Evolutionary conservation across 2,113 vertebrate genomes (phyloP).

Genomic region (Rhipidura dahli): DNA sequence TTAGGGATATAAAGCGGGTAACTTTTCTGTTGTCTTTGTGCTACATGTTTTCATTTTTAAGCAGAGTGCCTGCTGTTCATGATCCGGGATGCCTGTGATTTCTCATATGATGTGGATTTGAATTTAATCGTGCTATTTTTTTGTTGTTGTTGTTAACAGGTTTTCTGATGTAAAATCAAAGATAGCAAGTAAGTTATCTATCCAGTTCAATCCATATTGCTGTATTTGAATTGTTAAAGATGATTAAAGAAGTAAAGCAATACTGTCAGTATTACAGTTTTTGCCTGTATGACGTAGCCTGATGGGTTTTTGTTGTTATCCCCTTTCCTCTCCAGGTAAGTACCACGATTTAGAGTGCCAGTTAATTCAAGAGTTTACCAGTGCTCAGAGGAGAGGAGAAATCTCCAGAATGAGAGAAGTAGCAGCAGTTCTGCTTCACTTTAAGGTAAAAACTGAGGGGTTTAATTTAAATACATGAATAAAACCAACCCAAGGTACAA

Average conservation of each 20-base stretch:
- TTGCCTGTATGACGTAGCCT: background rate
- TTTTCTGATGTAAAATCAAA: slow-evolving; percentile 99
- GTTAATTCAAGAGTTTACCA: slow-evolving; percentile 96
- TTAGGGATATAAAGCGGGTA: background rate
- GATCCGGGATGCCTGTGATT: background rate
- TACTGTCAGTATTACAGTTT: background rate
- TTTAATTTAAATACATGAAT: background rate
- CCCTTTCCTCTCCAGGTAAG: slow-evolving; percentile 82
- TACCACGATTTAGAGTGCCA: slow-evolving; percentile 99
- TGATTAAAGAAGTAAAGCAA: slow-evolving; percentile 2
- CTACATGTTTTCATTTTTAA: background rate
- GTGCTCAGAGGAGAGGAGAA: slow-evolving; percentile 90
- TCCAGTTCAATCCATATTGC: background rate
- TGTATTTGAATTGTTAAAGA: slow-evolving; percentile 16
- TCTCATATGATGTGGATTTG: background rate
- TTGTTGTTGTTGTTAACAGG: slow-evolving; percentile 74
- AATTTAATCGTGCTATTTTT: slow-evolving; percentile 25
- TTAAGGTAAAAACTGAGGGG: slow-evolving; percentile 83
- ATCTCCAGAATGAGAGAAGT: slow-evolving; percentile 97
- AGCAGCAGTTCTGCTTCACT: slow-evolving; percentile 96
- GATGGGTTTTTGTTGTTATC: slow-evolving; percentile 41
- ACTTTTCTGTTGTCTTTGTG: slow-evolving; percentile 25
- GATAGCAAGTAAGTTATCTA: slow-evolving; percentile 93
- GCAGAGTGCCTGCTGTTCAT: background rate
- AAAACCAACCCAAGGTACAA: fast-evolving